Evolutionary conservation across 2,113 vertebrate species (phyloP).

Genomic region (Pachycephala philippinensis): DNA sequence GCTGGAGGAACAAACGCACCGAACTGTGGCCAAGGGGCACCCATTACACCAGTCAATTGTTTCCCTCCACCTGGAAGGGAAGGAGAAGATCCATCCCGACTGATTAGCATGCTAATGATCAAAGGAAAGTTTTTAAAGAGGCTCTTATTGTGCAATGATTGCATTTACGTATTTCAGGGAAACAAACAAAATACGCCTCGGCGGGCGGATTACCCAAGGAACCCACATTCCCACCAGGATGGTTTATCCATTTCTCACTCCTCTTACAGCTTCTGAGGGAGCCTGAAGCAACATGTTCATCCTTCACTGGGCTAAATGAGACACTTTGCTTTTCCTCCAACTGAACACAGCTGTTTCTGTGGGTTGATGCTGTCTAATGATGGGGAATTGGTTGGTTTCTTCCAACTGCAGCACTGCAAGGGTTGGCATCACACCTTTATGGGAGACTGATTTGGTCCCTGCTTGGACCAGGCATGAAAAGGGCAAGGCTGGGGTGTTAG

Average conservation of each 20-base stretch:
- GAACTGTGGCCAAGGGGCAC: slow-evolving; percentile 20
- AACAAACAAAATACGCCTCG: neutral
- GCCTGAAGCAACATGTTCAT: neutral
- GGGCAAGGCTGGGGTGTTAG: neutral
- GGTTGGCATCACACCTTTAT: neutral
- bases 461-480: neutral
- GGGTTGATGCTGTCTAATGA: fast-evolving
- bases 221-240: neutral
- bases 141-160: slow-evolving; percentile 42
- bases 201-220: neutral
- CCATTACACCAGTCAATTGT: slow-evolving; percentile 35
- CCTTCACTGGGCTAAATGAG: neutral
- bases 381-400: neutral
- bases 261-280: neutral
- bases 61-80: slow-evolving; percentile 56
- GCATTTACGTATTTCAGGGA: slow-evolving; percentile 35
- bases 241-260: neutral
- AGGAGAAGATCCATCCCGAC: slow-evolving; percentile 48
- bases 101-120: slow-evolving; percentile 39
- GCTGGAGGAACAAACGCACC: neutral
- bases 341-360: neutral
- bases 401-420: neutral
- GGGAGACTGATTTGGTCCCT: neutral
- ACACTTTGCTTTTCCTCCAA: neutral
- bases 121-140: slow-evolving; percentile 21